These are phyloP conservation scores for Parthenolecanium corni DNA, from an alignment of 2,888 invertebrate species.

Conservation along the genomic window DNA sequence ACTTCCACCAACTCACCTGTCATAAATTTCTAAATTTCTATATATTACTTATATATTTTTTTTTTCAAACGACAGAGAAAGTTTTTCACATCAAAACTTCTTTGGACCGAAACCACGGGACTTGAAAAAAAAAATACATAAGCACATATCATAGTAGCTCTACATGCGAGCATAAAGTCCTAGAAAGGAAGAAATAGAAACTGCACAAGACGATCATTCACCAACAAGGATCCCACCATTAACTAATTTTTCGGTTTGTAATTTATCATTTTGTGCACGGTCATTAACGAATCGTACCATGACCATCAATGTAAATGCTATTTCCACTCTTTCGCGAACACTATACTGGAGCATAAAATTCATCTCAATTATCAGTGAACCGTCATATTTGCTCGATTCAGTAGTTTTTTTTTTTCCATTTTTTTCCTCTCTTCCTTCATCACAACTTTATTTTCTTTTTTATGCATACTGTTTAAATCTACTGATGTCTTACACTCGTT, in stretches of 20 bases:
- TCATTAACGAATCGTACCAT: constrained; percentile 24
- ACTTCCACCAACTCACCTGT: too few species aligned
- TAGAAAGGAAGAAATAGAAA: too few species aligned
- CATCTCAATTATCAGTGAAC: background rate
- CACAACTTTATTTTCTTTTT: background rate
- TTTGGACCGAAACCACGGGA: too few species aligned
- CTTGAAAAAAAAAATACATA: too few species aligned
- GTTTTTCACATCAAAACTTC: too few species aligned
- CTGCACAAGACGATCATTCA: background rate
- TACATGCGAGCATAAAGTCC: too few species aligned
- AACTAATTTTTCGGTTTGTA: constrained; percentile 16
- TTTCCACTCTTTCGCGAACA: constrained; percentile 2
- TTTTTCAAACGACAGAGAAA: too few species aligned
- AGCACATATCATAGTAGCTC: too few species aligned
- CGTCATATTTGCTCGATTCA: constrained; percentile 12
- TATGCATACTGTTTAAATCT: too few species aligned
- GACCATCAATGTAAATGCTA: constrained; percentile 15
- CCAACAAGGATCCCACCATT: constrained; percentile 2
- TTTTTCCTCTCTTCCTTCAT: background rate
- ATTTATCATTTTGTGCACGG: constrained; percentile 22
- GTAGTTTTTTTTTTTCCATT: background rate
- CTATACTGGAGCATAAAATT: constrained; percentile 25
- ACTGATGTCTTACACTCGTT: background rate
- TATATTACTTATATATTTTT: too few species aligned
- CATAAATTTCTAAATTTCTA: too few species aligned